Conservation (phyloP, 2,797 vertebrate species). For the Crypturellus tataupa region DNA sequence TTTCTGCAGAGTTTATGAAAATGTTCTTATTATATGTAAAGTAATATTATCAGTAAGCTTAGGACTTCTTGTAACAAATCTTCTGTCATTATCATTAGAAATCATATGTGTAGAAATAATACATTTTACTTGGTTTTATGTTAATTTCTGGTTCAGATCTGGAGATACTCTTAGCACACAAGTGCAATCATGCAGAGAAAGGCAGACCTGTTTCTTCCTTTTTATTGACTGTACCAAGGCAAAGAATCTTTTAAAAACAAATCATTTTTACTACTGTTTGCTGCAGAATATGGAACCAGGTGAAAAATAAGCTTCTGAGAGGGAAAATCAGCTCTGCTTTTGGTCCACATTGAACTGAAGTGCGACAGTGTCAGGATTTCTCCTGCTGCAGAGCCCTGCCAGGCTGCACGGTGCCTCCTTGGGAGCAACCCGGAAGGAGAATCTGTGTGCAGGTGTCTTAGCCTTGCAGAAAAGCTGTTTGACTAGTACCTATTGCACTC, state of each 20-base stretch:
- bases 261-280: not conserved
- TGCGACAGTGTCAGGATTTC: not conserved
- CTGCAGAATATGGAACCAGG: not conserved
- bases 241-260: not conserved
- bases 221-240: accelerated
- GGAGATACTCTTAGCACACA: not conserved
- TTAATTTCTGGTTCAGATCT: not conserved
- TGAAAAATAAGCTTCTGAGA: not conserved
- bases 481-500: no score
- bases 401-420: not conserved
- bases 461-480: not conserved
- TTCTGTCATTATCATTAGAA: not conserved
- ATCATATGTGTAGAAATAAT: not conserved
- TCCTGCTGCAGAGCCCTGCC: not conserved
- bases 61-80: not conserved
- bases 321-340: not conserved
- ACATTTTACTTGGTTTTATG: not conserved
- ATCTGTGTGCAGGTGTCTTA: not conserved
- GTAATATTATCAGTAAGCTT: not conserved
- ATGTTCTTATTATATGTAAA: not conserved
- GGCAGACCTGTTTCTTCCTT: not conserved
- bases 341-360: not conserved
- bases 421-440: not conserved
- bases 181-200: not conserved
- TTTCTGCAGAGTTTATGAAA: not conserved